These are phyloP conservation scores for Cyphomyrus discorhynchus DNA, from an alignment of 2,113 vertebrate species.

Conservation along the genomic window DNA sequence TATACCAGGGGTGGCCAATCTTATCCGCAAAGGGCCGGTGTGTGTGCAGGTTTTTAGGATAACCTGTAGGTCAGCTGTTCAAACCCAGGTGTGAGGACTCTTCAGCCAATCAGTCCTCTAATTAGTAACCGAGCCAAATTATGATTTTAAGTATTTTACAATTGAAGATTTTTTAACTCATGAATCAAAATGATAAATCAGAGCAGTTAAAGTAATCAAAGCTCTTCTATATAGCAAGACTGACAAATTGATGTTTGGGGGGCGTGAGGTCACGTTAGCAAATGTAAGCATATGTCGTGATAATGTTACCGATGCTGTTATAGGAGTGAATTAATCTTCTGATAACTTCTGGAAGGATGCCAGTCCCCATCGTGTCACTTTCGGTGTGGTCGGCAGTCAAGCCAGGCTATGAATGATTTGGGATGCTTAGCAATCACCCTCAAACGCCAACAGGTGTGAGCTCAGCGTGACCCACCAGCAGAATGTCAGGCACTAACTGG, in stretches of 20 bases:
- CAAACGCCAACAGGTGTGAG: neutral
- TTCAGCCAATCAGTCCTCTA: too few relatives aligned
- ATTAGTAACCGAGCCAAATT: neutral
- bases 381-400: neutral
- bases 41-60: too few relatives aligned
- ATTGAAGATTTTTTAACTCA: neutral
- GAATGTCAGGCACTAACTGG: neutral
- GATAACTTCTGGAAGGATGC: neutral
- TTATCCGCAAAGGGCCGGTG: too few relatives aligned
- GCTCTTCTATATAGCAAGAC: neutral
- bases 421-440: neutral
- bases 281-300: neutral
- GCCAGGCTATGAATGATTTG: neutral
- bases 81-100: too few relatives aligned
- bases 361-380: neutral
- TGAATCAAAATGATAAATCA: neutral
- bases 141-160: neutral
- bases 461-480: neutral
- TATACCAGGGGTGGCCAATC: neutral
- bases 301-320: neutral
- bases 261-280: neutral
- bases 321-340: neutral
- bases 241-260: neutral
- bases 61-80: too few relatives aligned
- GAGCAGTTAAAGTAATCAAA: neutral